Evolutionary conservation across 1,140 invertebrate genomes (phyloP), one percentile per base, ranked within the genome.

Genomic region (Homarus americanus): DNA sequence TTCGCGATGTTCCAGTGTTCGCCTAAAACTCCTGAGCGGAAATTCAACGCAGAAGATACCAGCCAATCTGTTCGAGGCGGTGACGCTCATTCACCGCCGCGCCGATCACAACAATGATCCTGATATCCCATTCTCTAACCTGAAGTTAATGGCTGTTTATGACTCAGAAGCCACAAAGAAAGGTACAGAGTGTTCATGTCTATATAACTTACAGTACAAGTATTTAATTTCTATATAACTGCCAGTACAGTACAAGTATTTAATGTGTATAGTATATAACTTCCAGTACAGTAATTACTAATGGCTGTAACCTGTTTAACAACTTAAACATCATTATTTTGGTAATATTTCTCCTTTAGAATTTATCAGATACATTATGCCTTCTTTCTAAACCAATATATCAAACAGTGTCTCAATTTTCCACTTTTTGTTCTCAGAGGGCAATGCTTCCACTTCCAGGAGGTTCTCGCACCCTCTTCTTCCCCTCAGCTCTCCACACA

Each of bases 111-210:
- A 53, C 41, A 86, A 44, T 38, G 90, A 91, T 34, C 90, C 90
- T 38, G 90, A 91, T 63, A 87, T 91, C 44, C 92, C 92, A 15
- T 92, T 92, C 58, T 91, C 89, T 32, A 92, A 92, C 73, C 82
- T 92, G 38, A 85, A 79, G 58, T 69, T 92, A 17, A 76, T 69
- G 41, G 80, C 82, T 38, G 79, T 92, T 17, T 87, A 82, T 83
- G 84, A 78, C 20, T 75, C 82, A 15, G 80, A 86, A 38, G 53
- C 75, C 34, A 80, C 78, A 76, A 91, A 86, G 36, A 86, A 86
- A 82, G 63, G 80, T 91, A n/a, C 10, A 2, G 15, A 20, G 34
- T 38, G 12, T 69, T 58, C 17, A 17, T 40, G 12, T 44, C 3
- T 0, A 17, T 66, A 20, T 40, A 40, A n/a, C 20, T 40, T 28